Percentiles rank a stretch among this genome's conserved stretches.
Conservation (phyloP, 37 sponge, comb jelly and placozoan species). For the Mnemiopsis leidyi region DNA sequence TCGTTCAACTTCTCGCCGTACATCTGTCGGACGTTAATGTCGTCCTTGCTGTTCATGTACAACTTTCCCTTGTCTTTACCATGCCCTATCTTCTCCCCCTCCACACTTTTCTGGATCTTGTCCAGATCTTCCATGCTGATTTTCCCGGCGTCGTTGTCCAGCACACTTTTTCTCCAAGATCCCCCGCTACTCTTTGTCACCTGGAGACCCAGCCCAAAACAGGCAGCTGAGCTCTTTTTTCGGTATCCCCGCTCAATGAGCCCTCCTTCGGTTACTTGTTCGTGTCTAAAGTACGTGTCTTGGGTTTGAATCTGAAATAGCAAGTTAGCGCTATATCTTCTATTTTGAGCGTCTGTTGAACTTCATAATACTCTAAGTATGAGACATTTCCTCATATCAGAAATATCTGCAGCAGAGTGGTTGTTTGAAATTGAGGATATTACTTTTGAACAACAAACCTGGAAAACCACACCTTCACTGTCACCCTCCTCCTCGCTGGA, state of each 20-base stretch:
- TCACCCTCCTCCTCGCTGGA: neutral
- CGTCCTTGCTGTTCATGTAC: constrained; percentile 23
- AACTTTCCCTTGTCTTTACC: neutral
- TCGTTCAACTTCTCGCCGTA: neutral
- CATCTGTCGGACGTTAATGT: neutral
- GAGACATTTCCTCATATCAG: no score
- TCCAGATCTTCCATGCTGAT: constrained; percentile 31
- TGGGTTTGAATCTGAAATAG: neutral
- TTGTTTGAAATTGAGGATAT: no score
- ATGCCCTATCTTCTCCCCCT: constrained; percentile 25
- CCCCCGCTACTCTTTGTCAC: constrained; percentile 11
- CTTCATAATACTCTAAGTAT: no score
- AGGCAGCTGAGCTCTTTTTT: neutral
- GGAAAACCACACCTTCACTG: neutral
- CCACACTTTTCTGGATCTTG: constrained; percentile 39
- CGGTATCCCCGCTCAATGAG: neutral
- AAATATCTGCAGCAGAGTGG: no score
- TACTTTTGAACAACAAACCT: neutral
- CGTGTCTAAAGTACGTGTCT: neutral
- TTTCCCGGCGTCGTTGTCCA: neutral
- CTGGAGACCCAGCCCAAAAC: neutral
- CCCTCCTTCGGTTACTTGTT: neutral
- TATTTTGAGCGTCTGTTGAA: no score
- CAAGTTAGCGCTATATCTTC: no score
- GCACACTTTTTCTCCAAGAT: constrained; percentile 50